These are phyloP conservation scores for Parnassius mnemosyne DNA, from an alignment of 2,888 invertebrate species.

Conservation along the genomic window DNA sequence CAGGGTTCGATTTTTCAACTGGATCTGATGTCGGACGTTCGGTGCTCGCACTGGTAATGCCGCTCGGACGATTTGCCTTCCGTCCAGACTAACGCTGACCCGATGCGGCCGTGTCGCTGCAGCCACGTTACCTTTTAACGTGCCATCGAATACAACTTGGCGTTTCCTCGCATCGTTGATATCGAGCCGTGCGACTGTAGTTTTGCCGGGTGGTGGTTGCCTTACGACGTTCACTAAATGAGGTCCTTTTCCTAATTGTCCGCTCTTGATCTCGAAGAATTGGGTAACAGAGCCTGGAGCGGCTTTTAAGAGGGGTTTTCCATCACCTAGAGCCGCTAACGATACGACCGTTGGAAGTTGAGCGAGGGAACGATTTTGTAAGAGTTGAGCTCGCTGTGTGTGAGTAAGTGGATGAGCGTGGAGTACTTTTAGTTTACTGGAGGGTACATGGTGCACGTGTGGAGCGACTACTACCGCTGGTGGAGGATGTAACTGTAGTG, in stretches of 20 bases:
- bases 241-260: slow-evolving; percentile 62
- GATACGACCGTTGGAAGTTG: slow-evolving; percentile 62
- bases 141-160: slow-evolving; percentile 45
- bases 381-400: slow-evolving; percentile 55
- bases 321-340: slow-evolving; percentile 55
- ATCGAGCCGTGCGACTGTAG: slow-evolving; percentile 48
- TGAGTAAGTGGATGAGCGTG: slow-evolving; percentile 66
- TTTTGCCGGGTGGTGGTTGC: slow-evolving; percentile 57
- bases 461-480: slow-evolving; percentile 49
- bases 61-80: slow-evolving; percentile 54
- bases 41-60: slow-evolving; percentile 44
- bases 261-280: slow-evolving; percentile 67
- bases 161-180: slow-evolving; percentile 52
- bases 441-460: slow-evolving; percentile 53
- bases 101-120: slow-evolving; percentile 42
- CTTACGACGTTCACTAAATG: slow-evolving; percentile 69
- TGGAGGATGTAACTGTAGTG: slow-evolving; percentile 40
- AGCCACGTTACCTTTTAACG: slow-evolving; percentile 42
- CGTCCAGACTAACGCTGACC: slow-evolving; percentile 54
- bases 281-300: slow-evolving; percentile 61
- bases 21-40: slow-evolving; percentile 54
- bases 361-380: slow-evolving; percentile 48
- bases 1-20: slow-evolving; percentile 52
- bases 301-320: slow-evolving; percentile 53
- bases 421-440: slow-evolving; percentile 61